These are phyloP conservation scores for Zygogramma bicolorata DNA, from an alignment of 2,888 invertebrate species.

Conservation along the genomic window DNA sequence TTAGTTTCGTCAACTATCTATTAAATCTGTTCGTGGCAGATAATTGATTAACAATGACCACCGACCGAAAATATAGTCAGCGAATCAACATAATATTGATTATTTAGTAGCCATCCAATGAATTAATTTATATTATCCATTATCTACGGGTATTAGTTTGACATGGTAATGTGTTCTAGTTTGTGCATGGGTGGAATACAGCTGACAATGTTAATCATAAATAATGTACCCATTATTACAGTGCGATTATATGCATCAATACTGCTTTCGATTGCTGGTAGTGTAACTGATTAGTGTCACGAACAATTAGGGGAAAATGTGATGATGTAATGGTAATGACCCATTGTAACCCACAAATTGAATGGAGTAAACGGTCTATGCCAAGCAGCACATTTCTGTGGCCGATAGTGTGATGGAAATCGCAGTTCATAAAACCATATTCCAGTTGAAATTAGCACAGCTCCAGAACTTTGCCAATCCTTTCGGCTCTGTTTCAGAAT, in stretches of 20 bases:
- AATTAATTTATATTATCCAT: conserved; percentile 42
- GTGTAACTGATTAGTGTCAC: conserved; percentile 17
- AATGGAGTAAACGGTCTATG: not conserved
- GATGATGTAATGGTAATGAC: not conserved
- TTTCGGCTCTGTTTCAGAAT: no score
- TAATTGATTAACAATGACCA: conserved; percentile 13
- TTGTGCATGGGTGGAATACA: conserved; percentile 32
- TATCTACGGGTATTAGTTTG: conserved; percentile 34
- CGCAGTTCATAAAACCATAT: no score
- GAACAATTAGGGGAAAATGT: conserved; percentile 6
- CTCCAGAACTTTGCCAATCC: no score
- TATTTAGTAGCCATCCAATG: conserved; percentile 25
- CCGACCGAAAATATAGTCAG: conserved; percentile 24
- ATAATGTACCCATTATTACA: conserved; percentile 36
- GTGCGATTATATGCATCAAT: conserved; percentile 29
- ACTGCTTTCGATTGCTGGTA: conserved; percentile 16
- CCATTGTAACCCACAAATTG: not conserved
- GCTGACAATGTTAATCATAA: conserved; percentile 40
- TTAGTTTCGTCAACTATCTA: conserved; percentile 20
- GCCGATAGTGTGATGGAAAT: not conserved
- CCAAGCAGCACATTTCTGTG: not conserved
- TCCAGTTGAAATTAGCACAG: no score
- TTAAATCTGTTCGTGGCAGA: conserved; percentile 10
- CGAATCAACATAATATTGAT: conserved; percentile 34
- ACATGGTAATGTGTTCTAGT: conserved; percentile 36